Evolutionary conservation across 2,888 invertebrate genomes (phyloP), one percentile per base, ranked within the genome.

Genomic region (Pherbina coryleti): DNA sequence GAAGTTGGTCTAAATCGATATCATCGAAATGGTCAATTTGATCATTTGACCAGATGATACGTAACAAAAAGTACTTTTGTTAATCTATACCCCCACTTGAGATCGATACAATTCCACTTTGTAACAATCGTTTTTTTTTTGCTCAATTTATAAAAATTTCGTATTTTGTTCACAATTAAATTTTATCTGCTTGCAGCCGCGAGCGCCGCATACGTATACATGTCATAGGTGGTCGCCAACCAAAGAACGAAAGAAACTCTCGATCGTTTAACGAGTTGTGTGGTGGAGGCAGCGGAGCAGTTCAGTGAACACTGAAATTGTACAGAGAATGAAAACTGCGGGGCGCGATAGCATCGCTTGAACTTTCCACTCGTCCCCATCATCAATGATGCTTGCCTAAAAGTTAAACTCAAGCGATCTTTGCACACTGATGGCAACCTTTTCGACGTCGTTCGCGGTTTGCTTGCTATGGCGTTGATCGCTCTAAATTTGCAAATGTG

Each of bases 271-370:
- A 44, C 44, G 44, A 44, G 11, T 7, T 37, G 37, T 44, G 44
- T 14, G 11, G 14, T 44, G 44, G 44, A 11, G 44, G 11, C 14
- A 44, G 44, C 11, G 44, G 1, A 7, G 44, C 11, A 44, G 44
- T 44, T 44, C 14, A 44, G 44, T 14, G 44, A 44, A 44, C 44
- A 44, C 11, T 44, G 3, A 11, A 44, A 14, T 44, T 44, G 44
- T 44, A 44, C 11, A 44, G 11, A 44, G 44, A 44, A 14, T 2
- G 44, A 14, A 44, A 51, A 66, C 62, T 67, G 60, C 73, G 70
- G 75, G 76, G 82, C 62, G 82, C 84, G 86, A 86, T 86, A 86
- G 85, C 82, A 86, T 86, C 86, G 79, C 82, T 83, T 86, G 86
- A 86, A 86, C 86, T 86, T 81, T 79, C 72, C 70, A 67, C 73